These are phyloP conservation scores for Agriopis aurantiaria DNA, from an alignment of 2,888 invertebrate species.

Conservation along the genomic window DNA sequence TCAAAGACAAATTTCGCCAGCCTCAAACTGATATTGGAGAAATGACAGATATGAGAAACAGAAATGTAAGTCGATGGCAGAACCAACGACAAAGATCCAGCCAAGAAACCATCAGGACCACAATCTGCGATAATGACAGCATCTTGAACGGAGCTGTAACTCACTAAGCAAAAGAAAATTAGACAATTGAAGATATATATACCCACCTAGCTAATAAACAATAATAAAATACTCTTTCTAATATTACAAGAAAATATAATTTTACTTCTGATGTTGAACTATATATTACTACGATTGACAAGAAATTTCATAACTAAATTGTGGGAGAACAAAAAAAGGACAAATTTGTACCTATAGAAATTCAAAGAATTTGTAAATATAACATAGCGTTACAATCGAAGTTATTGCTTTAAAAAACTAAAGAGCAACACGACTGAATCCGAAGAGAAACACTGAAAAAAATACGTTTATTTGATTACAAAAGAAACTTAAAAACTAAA, in stretches of 20 bases:
- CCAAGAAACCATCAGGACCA: conserved; percentile 63
- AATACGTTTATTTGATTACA: background rate
- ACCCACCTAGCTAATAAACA: background rate
- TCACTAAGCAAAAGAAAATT: conserved; percentile 1
- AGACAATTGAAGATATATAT: background rate
- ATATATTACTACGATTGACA: background rate
- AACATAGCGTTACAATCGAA: background rate
- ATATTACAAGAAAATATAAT: background rate
- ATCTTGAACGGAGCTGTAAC: conserved; percentile 28
- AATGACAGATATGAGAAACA: conserved; percentile 47
- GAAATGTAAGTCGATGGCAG: conserved; percentile 50
- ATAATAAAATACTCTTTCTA: background rate
- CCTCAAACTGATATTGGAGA: conserved; percentile 50
- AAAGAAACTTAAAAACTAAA: background rate
- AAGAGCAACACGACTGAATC: background rate
- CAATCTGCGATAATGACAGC: conserved; percentile 52
- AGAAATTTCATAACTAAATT: background rate
- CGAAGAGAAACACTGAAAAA: background rate
- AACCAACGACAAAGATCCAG: conserved; percentile 58
- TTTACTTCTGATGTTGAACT: background rate
- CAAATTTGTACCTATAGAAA: too few species aligned
- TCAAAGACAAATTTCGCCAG: conserved; percentile 59
- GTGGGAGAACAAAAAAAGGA: background rate
- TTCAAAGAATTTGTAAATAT: background rate
- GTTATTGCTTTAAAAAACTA: background rate